Evolutionary conservation across 2,888 invertebrate genomes (phyloP), one percentile per base, ranked within the genome.

Genomic region (Unio delphinus): DNA sequence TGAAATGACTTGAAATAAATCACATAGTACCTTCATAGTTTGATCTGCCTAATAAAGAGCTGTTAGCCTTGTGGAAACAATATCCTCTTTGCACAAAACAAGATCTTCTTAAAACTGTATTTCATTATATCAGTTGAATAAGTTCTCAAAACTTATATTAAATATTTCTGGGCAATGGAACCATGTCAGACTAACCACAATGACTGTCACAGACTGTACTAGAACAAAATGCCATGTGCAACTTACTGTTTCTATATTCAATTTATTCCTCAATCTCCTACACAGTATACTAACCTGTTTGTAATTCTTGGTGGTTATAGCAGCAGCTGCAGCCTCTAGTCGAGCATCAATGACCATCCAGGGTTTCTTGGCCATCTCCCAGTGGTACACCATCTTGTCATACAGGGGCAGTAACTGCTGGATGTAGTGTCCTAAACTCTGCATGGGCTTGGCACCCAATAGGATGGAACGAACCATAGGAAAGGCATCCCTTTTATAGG

Each of bases 391-490:
- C 6, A 83, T 76, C 57, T 69, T 71, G 15, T 68, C 66, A 61
- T 83, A 81, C 11, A 79, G 55, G 4, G 80, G 75, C n/a, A 79
- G 34, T 30, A 83, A 64, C 34, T 67, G 65, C 56, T 74, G 70
- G 3, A 80, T 55, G 59, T 67, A 62, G 15, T 70, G 63, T 28
- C 64, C 64, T 6, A 69, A 57, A 18, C 65, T 64, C 56, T 75
- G 73, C 18, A 76, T 57, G 5, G 74, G 71, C 15, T 61, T 67
- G 20, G 74, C 74, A 28, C 69, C 63, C 55, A 78, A 64, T 20
- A 74, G 64, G 15, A 80, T 70, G 23, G 73, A 66, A 20, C 71
- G 67, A 20, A 78, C 68, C 55, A 80, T 60, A 17, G 75, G 71
- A 61, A 74, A 62, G 23, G 74, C 63, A 65, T 79, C 78, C 23